Evolutionary conservation across 2,113 vertebrate genomes (phyloP).

Genomic region (Lamprotornis superbus): DNA sequence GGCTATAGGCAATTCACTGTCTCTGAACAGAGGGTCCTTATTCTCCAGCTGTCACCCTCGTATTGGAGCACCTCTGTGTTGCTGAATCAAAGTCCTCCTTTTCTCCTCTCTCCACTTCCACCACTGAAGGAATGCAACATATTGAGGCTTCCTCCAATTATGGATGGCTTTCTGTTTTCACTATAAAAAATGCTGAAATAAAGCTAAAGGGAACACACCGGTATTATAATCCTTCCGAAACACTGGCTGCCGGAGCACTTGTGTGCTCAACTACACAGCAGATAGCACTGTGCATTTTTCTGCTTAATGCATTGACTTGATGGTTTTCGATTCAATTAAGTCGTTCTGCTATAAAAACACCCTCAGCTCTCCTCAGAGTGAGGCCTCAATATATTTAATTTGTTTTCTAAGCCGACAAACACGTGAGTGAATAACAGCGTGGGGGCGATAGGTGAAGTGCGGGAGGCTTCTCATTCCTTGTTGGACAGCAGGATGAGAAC

Average conservation of each 20-base stretch:
- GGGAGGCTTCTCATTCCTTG: not conserved
- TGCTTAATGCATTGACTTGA: not conserved
- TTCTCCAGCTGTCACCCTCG: not conserved
- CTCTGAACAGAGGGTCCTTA: conserved; percentile 27
- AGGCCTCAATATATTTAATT: not conserved
- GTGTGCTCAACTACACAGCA: not conserved
- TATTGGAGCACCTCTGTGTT: conserved; percentile 3
- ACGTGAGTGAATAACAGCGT: not conserved
- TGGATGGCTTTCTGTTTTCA: not conserved
- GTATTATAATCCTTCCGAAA: not conserved
- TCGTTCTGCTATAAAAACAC: not conserved
- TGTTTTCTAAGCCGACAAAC: not conserved
- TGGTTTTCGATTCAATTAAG: not conserved
- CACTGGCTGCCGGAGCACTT: not conserved
- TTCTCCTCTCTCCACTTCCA: not conserved
- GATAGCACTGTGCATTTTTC: not conserved
- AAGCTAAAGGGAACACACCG: not conserved
- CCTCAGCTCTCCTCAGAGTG: not conserved
- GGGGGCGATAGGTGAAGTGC: not conserved
- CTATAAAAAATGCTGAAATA: not conserved
- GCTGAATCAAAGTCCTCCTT: not conserved
- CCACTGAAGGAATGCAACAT: not conserved
- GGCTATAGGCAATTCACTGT: conserved; percentile 25
- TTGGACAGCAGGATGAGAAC: conserved; percentile 56
- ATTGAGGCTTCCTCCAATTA: not conserved